Base-by-base conservation (phyloP, 2,797 vertebrate genomes). In the Tangara arthus region DNA sequence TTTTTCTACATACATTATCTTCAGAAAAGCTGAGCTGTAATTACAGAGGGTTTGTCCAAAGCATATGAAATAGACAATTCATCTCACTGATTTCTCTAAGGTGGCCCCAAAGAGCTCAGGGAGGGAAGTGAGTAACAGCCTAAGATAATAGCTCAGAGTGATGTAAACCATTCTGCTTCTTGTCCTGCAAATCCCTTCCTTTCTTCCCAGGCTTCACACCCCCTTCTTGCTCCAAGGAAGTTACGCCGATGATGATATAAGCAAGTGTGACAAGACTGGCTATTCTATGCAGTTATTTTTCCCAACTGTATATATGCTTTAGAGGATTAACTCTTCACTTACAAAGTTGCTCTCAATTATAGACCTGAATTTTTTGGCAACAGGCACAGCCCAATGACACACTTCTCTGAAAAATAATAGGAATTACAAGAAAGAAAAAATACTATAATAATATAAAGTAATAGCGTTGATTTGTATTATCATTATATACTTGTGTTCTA, bases 161-260 rank as follows among this genome's bases (percentile, higher is more conserved):
- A 87, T 42, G n/a, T 61, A 89, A 92, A 89, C 28, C 30, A 72
- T 87, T 91, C 84, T 94, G 87, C 42, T 92, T 87, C 55, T 87
- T 82, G 66, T 92, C 66, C 59, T 72, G 42, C 59, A 85, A 35
- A 72, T 60, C 18, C 39, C 3, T 42, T 89, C 47, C 63, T 87
- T 89, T 83, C 55, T 94, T 95, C 75, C 77, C 73, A 89, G 61
- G 70, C 69, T 63, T 73, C 46, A 71, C 24, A 88, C 15, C 3
- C 44, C 2, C 15, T 47, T 39, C 61, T 82, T 84, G 59, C 57
- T 94, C 57, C 2, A 7, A 91, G 72, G 50, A 78, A 53, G 8
- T 88, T 88, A 73, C 26, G 49, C 21, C 90, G 49, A 77, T 73
- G 72, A 61, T 64, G 70, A 87, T 37, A 66, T 71, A 87, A 82